Percentiles rank a stretch among this genome's conserved stretches.
Evolutionary conservation across 2,888 invertebrate species (phyloP).

Genomic region (Onchidella celtica): DNA sequence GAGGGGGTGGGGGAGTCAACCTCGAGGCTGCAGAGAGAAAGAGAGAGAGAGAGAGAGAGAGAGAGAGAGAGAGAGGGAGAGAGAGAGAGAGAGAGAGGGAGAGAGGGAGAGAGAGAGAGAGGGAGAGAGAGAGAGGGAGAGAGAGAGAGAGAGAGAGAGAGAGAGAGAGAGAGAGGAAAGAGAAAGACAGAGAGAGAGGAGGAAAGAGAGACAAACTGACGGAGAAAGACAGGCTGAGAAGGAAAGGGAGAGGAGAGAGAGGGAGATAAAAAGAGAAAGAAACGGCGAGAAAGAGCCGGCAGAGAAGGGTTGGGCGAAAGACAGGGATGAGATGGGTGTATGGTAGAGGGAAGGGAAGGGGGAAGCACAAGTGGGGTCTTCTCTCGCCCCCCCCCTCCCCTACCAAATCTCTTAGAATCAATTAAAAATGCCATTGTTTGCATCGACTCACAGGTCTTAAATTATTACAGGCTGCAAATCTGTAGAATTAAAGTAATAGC

Average conservation of each 20-base stretch:
- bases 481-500: too few species aligned
- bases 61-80: background rate
- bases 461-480: too few species aligned
- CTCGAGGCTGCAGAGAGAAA: too few species aligned
- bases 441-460: too few species aligned
- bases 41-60: background rate
- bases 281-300: background rate
- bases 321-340: background rate
- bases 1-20: too few species aligned
- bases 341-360: background rate
- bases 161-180: background rate
- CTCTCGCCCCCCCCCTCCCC: too few species aligned
- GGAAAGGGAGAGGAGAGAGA: background rate
- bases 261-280: background rate
- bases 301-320: background rate
- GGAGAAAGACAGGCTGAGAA: too few species aligned
- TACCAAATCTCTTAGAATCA: too few species aligned
- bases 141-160: background rate
- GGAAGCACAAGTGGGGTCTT: too few species aligned
- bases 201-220: background rate
- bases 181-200: background rate
- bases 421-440: too few species aligned
- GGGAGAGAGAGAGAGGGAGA: background rate
- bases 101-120: constrained; percentile 21
- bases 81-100: constrained; percentile 1